These are phyloP conservation scores for Dasypolia templi DNA, from an alignment of 2,888 invertebrate species.

Conservation along the genomic window DNA sequence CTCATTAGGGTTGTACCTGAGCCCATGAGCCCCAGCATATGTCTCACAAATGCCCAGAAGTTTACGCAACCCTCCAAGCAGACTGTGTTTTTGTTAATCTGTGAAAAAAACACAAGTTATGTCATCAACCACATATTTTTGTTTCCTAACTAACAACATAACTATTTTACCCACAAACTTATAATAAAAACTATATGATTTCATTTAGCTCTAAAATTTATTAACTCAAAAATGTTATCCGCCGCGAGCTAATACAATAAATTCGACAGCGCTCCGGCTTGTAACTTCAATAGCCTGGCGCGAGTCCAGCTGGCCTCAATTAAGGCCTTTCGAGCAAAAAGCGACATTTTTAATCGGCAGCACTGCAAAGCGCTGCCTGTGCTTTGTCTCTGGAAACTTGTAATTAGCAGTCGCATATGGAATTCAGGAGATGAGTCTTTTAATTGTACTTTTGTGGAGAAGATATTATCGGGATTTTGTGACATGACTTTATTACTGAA, in stretches of 20 bases:
- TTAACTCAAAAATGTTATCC: conserved; percentile 12
- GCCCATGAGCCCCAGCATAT: too few species aligned
- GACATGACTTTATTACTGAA: too few species aligned
- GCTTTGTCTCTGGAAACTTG: conserved; percentile 31
- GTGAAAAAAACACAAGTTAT: too few species aligned
- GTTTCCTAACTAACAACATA: too few species aligned
- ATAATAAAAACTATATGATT: too few species aligned
- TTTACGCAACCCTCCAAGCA: too few species aligned
- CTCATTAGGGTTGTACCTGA: too few species aligned
- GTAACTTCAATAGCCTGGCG: conserved; percentile 40
- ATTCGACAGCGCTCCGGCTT: conserved; percentile 38
- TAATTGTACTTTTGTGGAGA: not conserved
- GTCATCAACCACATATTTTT: too few species aligned
- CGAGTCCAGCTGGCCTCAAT: conserved; percentile 57
- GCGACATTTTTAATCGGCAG: conserved; percentile 58
- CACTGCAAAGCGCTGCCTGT: conserved; percentile 20
- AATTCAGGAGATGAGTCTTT: not conserved
- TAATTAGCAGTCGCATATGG: conserved; percentile 37
- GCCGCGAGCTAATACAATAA: conserved; percentile 39
- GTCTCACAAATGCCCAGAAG: too few species aligned
- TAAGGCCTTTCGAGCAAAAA: conserved; percentile 55
- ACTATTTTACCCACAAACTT: too few species aligned
- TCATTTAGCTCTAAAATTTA: conserved; percentile 4
- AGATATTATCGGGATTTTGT: too few species aligned
- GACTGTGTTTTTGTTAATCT: too few species aligned